Base-by-base conservation (phyloP, 1,140 invertebrate species). In the Drosophila pandora region DNA sequence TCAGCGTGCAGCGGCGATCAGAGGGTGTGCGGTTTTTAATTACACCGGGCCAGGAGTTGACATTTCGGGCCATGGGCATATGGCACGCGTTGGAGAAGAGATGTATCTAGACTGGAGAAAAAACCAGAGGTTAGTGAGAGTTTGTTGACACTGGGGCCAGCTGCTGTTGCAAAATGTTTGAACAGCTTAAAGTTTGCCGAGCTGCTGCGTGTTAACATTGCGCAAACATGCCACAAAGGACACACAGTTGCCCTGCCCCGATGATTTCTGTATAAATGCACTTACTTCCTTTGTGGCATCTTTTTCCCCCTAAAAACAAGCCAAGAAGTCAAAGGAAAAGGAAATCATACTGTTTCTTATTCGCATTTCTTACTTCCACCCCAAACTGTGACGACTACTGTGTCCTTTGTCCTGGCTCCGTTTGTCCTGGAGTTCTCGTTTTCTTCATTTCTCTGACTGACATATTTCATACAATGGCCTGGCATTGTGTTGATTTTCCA, bases 201-300 rank as follows among this genome's bases (percentile, higher is more conserved):
- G 59, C 37, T 73, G 63, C 67, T 63, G 28, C 10, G 34, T 79
- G 79, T 76, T 82, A 78, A 88, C 83, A 79, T 82, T 88, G 53
- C 83, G 49, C 83, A 87, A 87, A 87, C 82, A 87, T 48, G 56
- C 75, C 78, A 75, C 78, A 79, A 82, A 77, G 74, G 74, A 77
- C 54, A 48, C 34, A 64, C 10, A 17, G 47, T 7, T 32, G 41
- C 32, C n/a, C 22, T 34, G 45, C 45, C 48, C 54, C 17, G 2
- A 64, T 62, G 34, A 67, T 64, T 67, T 67, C 60, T 30, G 28
- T n/a, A 28, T 53, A 52, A 39, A 49, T 68, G 67, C 43, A 47
- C 21, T 23, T 41, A 55, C 53, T 73, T 72, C 49, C 50, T 55
- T 73, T 69, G 67, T 70, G 63, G 50, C 43, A 69, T 49, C 52